A percentile compares a stretch with the other conserved stretches of the same genome.
These are phyloP conservation scores for Corythornis leucogaster DNA, from an alignment of 2,797 vertebrate genomes.

Conservation along the genomic window DNA sequence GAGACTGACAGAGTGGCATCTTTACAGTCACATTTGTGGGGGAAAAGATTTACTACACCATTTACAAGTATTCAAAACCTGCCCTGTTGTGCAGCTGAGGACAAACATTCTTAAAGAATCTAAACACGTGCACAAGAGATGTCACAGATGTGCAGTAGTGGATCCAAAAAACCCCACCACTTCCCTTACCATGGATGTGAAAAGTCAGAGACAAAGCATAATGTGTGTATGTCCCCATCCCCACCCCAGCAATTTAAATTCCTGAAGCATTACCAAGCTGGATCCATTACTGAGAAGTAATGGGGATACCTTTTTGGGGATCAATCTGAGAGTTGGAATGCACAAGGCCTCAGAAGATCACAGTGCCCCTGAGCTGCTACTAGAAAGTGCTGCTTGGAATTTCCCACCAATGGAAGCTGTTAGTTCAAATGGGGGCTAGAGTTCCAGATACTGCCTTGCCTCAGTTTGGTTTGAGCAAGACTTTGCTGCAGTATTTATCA, in stretches of 20 bases:
- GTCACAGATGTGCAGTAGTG: conserved; percentile 69
- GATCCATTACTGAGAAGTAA: conserved; percentile 74
- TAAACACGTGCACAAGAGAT: conserved; percentile 1
- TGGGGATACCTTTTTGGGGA: conserved; percentile 61
- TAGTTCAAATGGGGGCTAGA: not conserved
- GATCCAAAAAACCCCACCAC: conserved; percentile 51
- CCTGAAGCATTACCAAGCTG: conserved; percentile 14
- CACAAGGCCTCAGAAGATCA: not conserved
- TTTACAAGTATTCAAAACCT: not conserved
- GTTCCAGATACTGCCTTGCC: not conserved
- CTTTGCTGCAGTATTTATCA: not conserved
- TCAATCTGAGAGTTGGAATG: conserved; percentile 52
- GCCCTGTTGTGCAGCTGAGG: conserved; percentile 58
- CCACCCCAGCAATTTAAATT: not conserved
- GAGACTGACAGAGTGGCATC: not conserved
- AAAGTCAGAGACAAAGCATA: not conserved
- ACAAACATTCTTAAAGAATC: not conserved
- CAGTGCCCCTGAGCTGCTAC: conserved; percentile 2
- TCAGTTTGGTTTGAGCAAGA: not conserved
- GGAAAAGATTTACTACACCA: not conserved
- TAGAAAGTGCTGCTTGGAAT: not conserved
- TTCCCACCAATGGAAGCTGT: not conserved
- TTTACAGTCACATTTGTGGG: not conserved
- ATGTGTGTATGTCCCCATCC: not conserved
- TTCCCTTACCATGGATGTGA: not conserved